Percentiles rank a stretch among this genome's conserved stretches.
These are phyloP conservation scores for Tychaedon coryphoeus DNA, from an alignment of 2,113 vertebrate species.

Conservation along the genomic window DNA sequence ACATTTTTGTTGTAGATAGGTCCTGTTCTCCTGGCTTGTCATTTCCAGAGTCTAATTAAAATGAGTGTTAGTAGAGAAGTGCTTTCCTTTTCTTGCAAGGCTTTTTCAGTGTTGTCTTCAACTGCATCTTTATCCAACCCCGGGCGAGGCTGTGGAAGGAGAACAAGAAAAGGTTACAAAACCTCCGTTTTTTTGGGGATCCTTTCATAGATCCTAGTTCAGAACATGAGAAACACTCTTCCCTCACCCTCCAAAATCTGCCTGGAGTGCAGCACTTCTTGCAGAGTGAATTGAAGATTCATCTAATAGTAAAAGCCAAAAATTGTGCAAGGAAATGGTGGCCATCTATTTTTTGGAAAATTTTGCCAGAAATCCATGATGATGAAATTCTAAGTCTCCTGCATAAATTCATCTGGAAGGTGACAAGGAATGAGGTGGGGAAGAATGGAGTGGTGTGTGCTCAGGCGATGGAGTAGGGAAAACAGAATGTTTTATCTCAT, in stretches of 20 bases:
- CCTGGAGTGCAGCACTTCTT: not conserved
- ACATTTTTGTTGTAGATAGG: not conserved
- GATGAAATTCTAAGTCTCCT: not conserved
- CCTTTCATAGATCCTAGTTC: not conserved
- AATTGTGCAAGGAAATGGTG: not conserved
- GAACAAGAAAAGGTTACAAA: not conserved
- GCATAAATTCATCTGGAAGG: not conserved
- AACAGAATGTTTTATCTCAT: not conserved
- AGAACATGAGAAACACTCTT: not conserved
- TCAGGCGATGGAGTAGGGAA: not conserved
- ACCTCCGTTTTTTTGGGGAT: not conserved
- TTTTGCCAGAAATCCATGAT: not conserved
- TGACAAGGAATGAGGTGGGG: not conserved
- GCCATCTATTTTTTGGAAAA: not conserved
- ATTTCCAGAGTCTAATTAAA: not conserved
- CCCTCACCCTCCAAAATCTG: not conserved
- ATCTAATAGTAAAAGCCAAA: fast-evolving
- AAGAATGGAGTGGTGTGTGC: not conserved
- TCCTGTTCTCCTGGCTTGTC: not conserved
- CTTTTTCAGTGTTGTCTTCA: not conserved
- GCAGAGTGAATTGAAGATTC: not conserved
- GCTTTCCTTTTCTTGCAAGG: not conserved
- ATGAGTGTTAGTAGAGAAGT: not conserved
- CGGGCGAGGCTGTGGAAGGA: not conserved
- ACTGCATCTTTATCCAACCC: not conserved